A percentile compares a stretch with the other conserved stretches of the same genome.
These are phyloP conservation scores for Arctopsyche grandis DNA, from an alignment of 1,140 invertebrate genomes.

Conservation along the genomic window DNA sequence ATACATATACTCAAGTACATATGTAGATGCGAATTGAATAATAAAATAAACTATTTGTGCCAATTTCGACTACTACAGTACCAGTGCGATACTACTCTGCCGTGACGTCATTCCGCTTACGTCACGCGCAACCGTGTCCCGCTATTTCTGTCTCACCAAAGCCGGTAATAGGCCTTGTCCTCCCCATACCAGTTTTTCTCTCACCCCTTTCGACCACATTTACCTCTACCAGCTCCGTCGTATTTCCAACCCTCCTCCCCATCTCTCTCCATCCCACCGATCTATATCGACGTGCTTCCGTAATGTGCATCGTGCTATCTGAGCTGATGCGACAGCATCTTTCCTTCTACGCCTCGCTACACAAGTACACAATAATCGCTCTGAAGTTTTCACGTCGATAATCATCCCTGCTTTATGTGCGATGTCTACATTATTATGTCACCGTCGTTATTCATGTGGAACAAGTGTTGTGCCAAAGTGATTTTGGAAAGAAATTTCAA, in stretches of 20 bases:
- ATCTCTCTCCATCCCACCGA: background rate
- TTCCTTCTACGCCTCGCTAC: background rate
- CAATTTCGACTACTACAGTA: too few species aligned
- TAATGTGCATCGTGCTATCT: background rate
- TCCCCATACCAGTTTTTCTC: background rate
- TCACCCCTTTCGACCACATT: background rate
- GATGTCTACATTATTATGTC: too few species aligned
- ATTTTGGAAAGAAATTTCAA: too few species aligned
- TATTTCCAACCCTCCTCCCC: background rate
- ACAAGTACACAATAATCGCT: slow-evolving; percentile 15
- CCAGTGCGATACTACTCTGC: background rate
- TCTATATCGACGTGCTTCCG: slow-evolving; percentile 21
- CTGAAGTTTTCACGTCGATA: background rate
- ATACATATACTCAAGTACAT: too few species aligned
- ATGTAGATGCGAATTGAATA: too few species aligned
- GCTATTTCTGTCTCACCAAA: background rate
- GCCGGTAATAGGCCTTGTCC: slow-evolving; percentile 20
- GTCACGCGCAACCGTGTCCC: background rate
- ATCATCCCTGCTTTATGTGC: background rate
- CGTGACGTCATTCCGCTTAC: slow-evolving; percentile 16
- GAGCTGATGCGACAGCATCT: background rate
- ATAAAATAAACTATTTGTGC: too few species aligned
- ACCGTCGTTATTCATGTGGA: too few species aligned
- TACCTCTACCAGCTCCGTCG: background rate
- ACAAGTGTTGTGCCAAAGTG: too few species aligned